Conservation (phyloP, 2,888 invertebrate genomes). For the Oligia fasciuncula region DNA sequence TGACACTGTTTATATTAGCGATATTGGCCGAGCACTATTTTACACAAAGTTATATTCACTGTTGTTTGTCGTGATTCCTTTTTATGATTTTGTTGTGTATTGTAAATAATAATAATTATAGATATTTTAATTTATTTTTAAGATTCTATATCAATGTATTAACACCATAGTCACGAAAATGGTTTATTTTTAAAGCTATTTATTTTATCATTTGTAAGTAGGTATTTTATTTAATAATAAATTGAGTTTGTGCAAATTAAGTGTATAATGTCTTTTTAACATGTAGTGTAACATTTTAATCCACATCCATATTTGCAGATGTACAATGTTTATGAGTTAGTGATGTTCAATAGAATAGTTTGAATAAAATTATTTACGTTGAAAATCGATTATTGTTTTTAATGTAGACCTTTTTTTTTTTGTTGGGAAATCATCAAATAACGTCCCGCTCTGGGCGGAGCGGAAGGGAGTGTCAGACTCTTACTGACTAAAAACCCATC, state of each 20-base stretch:
- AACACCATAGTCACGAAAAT: slow-evolving; percentile 82
- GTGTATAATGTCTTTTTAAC: slow-evolving; percentile 81
- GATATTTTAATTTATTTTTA: slow-evolving; percentile 78
- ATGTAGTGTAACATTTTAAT: slow-evolving; percentile 76
- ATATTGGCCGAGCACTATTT: slow-evolving; percentile 61
- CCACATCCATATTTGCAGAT: slow-evolving; percentile 89
- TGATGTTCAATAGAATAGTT: slow-evolving; percentile 90
- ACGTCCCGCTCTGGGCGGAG: too few species aligned
- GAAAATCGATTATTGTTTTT: slow-evolving; percentile 86
- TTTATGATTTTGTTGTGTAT: slow-evolving; percentile 71
- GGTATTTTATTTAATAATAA: slow-evolving; percentile 85
- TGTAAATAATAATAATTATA: slow-evolving; percentile 78
- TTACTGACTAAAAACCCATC: too few species aligned
- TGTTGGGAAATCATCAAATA: too few species aligned
- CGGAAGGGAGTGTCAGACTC: too few species aligned
- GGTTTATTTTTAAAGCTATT: slow-evolving; percentile 87
- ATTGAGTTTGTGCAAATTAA: slow-evolving; percentile 86
- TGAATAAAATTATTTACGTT: slow-evolving; percentile 91
- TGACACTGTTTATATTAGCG: slow-evolving; percentile 66
- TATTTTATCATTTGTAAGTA: slow-evolving; percentile 85
- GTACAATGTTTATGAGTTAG: slow-evolving; percentile 90
- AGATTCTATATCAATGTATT: slow-evolving; percentile 83
- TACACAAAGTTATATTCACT: slow-evolving; percentile 53
- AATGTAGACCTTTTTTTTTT: slow-evolving; percentile 11
- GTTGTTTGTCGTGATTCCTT: slow-evolving; percentile 75